These are phyloP conservation scores for Phodopus roborovskii DNA, from an alignment of 2,113 vertebrate genomes.

Conservation along the genomic window DNA sequence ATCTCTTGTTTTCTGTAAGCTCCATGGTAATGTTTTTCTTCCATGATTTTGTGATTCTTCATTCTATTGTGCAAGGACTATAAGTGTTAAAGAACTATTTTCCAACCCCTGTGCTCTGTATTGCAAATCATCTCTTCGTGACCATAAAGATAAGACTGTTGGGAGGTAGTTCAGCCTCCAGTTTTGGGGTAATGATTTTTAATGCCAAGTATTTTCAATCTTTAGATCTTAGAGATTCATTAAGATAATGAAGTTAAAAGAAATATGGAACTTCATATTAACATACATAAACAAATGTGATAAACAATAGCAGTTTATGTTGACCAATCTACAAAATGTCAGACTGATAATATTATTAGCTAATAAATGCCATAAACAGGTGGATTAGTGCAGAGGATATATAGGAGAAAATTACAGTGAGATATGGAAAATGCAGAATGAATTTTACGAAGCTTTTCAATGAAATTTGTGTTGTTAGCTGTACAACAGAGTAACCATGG, in stretches of 20 bases:
- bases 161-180: background rate
- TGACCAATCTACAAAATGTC: background rate
- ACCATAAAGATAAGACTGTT: background rate
- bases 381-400: background rate
- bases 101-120: background rate
- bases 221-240: background rate
- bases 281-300: background rate
- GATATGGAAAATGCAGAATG: background rate
- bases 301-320: background rate
- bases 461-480: background rate
- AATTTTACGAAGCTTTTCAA: background rate
- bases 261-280: background rate
- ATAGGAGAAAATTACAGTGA: background rate
- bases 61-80: background rate
- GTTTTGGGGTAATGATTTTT: background rate
- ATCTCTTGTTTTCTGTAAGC: background rate
- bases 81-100: background rate
- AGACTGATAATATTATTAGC: background rate
- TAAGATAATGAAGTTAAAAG: background rate
- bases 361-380: background rate
- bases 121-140: background rate
- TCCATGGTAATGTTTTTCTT: background rate
- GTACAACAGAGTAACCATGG: background rate
- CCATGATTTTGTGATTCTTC: background rate
- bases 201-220: background rate